phyloP scores from a whole-genome alignment of 1,140 invertebrate genomes.

The Halesus radiatus region DNA sequence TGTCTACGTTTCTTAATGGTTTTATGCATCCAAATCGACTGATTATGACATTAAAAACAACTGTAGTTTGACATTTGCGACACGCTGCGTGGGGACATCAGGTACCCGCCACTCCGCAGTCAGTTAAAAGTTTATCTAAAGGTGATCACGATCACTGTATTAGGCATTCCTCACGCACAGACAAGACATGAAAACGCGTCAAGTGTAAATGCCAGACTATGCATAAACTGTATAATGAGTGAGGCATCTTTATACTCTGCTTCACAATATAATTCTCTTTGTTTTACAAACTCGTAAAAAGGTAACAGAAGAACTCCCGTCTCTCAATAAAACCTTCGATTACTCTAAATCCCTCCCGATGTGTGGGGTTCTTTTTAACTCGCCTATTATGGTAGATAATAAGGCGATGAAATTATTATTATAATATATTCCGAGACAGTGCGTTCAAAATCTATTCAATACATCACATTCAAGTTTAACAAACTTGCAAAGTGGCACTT shows the following conservation, averaged over 20 bases:
- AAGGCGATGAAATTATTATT: not conserved
- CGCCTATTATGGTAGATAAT: not conserved
- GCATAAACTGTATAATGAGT: not conserved
- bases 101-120: too few species aligned
- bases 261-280: not conserved
- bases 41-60: too few species aligned
- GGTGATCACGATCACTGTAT: not conserved
- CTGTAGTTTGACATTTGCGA: too few species aligned
- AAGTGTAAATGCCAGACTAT: not conserved
- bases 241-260: not conserved
- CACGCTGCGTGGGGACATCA: too few species aligned
- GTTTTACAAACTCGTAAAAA: not conserved
- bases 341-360: not conserved
- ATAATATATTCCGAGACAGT: conserved; percentile 5
- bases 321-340: too few species aligned
- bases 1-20: too few species aligned
- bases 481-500: not conserved
- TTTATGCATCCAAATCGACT: too few species aligned
- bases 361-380: not conserved
- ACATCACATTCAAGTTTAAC: not conserved
- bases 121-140: too few species aligned
- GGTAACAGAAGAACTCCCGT: not conserved
- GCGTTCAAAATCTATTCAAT: not conserved
- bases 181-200: not conserved
- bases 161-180: conserved; percentile 9